Percentiles rank a stretch among this genome's conserved stretches.
These are phyloP conservation scores for Actinopyga echinites DNA, from an alignment of 53 echinoderm and acorn worm species.

Conservation along the genomic window DNA sequence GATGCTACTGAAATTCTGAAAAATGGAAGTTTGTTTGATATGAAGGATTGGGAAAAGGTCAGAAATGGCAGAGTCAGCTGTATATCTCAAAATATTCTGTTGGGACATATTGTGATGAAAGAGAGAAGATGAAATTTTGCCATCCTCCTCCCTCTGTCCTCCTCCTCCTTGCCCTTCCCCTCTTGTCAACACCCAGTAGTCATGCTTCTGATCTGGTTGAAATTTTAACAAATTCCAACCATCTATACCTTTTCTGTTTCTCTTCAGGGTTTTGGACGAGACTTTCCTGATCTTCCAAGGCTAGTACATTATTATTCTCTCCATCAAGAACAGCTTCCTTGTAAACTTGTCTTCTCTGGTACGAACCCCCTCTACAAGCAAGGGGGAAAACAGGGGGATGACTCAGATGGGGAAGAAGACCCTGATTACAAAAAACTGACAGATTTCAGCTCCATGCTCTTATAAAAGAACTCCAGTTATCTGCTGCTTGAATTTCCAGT, in stretches of 20 bases:
- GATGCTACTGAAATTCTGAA: no score
- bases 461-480: neutral
- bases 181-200: no score
- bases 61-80: no score
- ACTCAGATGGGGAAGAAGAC: slow-evolving; percentile 71
- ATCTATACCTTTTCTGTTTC: neutral
- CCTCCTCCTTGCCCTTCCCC: neutral
- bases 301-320: slow-evolving; percentile 92
- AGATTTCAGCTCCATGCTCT: slow-evolving; percentile 77
- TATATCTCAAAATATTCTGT: no score
- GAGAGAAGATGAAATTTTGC: no score
- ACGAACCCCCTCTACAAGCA: slow-evolving; percentile 85
- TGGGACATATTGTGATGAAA: no score
- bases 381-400: slow-evolving; percentile 63
- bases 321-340: slow-evolving; percentile 88
- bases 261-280: slow-evolving; percentile 91
- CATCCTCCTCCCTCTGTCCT: no score
- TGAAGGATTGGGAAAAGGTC: no score
- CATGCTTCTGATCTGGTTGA: neutral
- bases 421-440: slow-evolving; percentile 84
- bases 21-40: no score
- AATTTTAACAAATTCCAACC: neutral
- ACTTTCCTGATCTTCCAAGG: slow-evolving; percentile 91
- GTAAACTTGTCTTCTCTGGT: slow-evolving; percentile 77
- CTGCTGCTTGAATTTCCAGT: no score